Base-by-base conservation (phyloP, 2,888 invertebrate genomes). In the Carcina quercana region DNA sequence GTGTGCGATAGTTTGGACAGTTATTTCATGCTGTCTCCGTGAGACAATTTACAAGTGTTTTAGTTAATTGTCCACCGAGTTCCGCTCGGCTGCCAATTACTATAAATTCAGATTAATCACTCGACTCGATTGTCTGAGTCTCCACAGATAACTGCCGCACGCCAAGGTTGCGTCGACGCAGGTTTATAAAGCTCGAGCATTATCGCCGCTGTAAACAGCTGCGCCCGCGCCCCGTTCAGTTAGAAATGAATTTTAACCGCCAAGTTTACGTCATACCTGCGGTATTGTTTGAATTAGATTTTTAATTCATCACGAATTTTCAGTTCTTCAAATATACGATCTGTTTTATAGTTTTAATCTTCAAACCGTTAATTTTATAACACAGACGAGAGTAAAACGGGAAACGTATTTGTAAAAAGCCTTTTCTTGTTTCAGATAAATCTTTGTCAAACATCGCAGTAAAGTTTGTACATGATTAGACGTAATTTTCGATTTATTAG, bases 81-180 rank as follows among this genome's bases (percentile, higher is more conserved):
- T 65, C 49, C 54, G 52, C 53, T 53, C 54, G 47, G 58, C 59
- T 70, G 72, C 71, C 71, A 76, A 75, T 75, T 58, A 55, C 61
- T 62, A 69, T 73, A 72, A 71, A 74, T 71, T 59, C 52, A 53
- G 60, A 67, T 69, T 71, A 70, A 72, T 66, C 61, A 57, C 59
- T 50, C 53, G 56, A 39, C 45, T 46, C 47, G 53, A 53, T 60
- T 53, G 54, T 59, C 48, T 52, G 53, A 45, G 41, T 40, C 50
- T 47, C 37, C 43, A n/a, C n/a, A n/a, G n/a, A 39, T 44, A 39
- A 38, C 43, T 47, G 19, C 46, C 50, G 46, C 35, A n/a, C 50
- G 43, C 38, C 64, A 66, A 69, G 67, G 68, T 53, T 48, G 36
- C 30, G 34, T 22, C 17, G 28, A 12, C 10, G 32, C 35, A 21